phyloP scores from a whole-genome alignment of 35 echinoderm and acorn worm species.

The Lytechinus pictus region DNA sequence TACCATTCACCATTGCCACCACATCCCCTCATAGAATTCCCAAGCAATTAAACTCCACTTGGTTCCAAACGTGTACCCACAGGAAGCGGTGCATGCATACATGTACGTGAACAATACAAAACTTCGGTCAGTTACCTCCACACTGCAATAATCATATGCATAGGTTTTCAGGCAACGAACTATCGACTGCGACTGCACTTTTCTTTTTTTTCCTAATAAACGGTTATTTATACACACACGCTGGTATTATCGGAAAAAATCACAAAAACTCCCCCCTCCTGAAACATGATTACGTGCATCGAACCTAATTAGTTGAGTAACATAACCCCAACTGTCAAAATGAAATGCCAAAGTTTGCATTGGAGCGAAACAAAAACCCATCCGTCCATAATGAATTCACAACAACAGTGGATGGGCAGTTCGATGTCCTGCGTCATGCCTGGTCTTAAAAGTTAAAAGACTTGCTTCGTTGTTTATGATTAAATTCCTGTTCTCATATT shows the following conservation, averaged over 20 bases:
- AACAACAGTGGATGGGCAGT: neutral
- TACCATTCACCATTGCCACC: no score
- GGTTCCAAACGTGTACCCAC: no score
- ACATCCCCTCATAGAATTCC: no score
- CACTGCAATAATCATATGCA: neutral
- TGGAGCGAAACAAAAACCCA: neutral
- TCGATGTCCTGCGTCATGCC: neutral
- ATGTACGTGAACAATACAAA: neutral
- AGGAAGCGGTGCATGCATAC: no score
- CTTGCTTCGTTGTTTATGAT: no score
- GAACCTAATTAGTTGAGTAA: neutral
- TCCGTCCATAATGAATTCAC: neutral
- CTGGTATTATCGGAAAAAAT: neutral
- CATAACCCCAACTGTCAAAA: neutral
- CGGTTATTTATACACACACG: neutral
- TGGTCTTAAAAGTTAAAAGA: no score
- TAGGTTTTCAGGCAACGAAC: neutral
- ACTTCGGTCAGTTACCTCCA: neutral
- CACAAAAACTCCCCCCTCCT: neutral
- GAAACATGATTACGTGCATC: neutral
- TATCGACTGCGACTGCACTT: neutral
- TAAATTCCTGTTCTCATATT: no score
- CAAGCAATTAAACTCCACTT: no score
- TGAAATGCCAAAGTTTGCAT: neutral
- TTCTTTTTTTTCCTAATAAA: neutral